phyloP scores from a whole-genome alignment of 2,113 vertebrate species.

The Megaceryle maxima region DNA sequence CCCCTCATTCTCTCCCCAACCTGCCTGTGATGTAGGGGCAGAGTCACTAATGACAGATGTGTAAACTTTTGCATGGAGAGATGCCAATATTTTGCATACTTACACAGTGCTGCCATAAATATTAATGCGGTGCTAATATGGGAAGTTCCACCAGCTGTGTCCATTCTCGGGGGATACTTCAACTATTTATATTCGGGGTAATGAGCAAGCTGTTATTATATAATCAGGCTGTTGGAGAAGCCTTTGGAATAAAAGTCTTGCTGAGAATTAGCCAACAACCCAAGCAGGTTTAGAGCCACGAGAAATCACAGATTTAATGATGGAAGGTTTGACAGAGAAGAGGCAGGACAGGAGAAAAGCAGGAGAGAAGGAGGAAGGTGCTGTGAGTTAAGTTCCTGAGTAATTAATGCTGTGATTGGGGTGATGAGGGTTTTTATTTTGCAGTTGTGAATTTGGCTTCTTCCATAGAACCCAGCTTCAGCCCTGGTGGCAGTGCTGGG shows the following conservation, averaged over 20 bases:
- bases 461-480: background rate
- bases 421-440: accelerated
- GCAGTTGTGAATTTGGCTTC: background rate
- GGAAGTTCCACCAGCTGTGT: conserved; percentile 71
- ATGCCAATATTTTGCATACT: conserved; percentile 71
- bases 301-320: background rate
- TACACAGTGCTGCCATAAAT: conserved; percentile 61
- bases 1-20: background rate
- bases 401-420: background rate
- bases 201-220: conserved; percentile 75
- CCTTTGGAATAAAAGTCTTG: conserved; percentile 51
- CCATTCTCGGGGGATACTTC: conserved; percentile 67
- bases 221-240: conserved; percentile 69
- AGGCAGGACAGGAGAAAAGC: background rate
- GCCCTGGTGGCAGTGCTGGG: background rate
- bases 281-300: background rate
- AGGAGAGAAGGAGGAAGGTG: background rate
- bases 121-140: conserved; percentile 69
- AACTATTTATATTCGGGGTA: conserved; percentile 70
- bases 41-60: conserved; percentile 60
- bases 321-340: background rate
- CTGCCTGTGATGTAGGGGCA: conserved; percentile 22
- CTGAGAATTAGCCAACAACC: conserved; percentile 39
- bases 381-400: background rate
- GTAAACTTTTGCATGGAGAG: conserved; percentile 64